These are phyloP conservation scores for Elysia chlorotica DNA, from an alignment of 1,140 invertebrate genomes.

Conservation along the genomic window DNA sequence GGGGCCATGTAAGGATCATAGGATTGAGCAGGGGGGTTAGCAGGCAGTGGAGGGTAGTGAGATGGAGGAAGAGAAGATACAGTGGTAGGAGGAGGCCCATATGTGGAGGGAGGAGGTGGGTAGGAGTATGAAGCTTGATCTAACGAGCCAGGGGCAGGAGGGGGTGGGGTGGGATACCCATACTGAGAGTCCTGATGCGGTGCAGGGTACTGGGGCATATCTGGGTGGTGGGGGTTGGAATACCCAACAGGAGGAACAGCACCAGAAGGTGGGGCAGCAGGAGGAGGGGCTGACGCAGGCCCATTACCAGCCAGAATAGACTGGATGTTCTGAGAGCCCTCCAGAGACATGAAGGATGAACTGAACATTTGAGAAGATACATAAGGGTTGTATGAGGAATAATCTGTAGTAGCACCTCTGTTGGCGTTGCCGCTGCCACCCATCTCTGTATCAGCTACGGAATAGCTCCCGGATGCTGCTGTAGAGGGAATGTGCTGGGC, in stretches of 20 bases:
- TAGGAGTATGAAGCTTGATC: slow-evolving; percentile 20
- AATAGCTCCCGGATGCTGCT: slow-evolving; percentile 15
- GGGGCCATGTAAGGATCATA: slow-evolving; percentile 8
- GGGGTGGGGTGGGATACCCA: slow-evolving; percentile 16
- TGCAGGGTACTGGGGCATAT: slow-evolving; percentile 25
- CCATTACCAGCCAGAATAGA: slow-evolving; percentile 41
- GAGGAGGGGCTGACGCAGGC: slow-evolving; percentile 13
- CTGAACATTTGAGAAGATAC: slow-evolving; percentile 49
- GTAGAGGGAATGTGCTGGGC: slow-evolving; percentile 18
- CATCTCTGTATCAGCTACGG: no score
- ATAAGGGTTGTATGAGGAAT: slow-evolving; percentile 49
- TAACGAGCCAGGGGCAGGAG: not conserved
- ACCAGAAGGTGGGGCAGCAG: slow-evolving; percentile 15
- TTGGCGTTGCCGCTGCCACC: not conserved
- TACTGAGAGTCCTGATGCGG: slow-evolving; percentile 20
- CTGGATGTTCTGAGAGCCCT: slow-evolving; percentile 53
- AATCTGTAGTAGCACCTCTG: slow-evolving; percentile 13
- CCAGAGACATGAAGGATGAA: slow-evolving; percentile 55
- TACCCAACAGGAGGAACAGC: slow-evolving; percentile 9
- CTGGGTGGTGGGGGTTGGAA: slow-evolving; percentile 16
- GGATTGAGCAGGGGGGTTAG: not conserved
- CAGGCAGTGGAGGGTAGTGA: slow-evolving; percentile 12
- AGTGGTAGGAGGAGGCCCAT: not conserved
- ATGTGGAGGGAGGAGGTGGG: not conserved
- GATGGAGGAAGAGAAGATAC: not conserved